Conservation (phyloP, 2,113 vertebrate genomes). For the Austrofundulus limnaeus region DNA sequence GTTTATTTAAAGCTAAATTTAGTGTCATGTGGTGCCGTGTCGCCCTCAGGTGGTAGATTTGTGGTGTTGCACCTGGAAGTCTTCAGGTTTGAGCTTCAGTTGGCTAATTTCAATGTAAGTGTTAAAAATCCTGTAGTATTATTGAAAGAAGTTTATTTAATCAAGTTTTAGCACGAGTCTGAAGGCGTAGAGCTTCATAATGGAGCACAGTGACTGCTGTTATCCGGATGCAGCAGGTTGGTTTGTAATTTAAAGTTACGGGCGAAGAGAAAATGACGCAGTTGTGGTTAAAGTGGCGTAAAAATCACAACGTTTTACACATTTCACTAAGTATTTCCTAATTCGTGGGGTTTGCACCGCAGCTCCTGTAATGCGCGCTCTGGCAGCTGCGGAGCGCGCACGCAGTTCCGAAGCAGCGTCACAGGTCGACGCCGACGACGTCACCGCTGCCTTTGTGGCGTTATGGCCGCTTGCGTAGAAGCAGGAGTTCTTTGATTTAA, state of each 20-base stretch:
- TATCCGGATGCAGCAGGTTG: slow-evolving; percentile 3
- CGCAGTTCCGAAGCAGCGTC: slow-evolving; percentile 24
- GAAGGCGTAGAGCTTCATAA: background rate
- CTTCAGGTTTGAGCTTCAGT: no score
- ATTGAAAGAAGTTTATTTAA: no score
- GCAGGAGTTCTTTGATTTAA: slow-evolving; percentile 24
- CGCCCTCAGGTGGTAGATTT: slow-evolving; percentile 43
- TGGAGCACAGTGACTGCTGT: slow-evolving; percentile 3
- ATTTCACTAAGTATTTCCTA: background rate
- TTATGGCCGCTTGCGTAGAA: slow-evolving; percentile 71
- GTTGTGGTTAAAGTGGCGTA: background rate
- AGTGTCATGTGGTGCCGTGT: slow-evolving; percentile 7
- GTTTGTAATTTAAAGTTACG: background rate
- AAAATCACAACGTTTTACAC: no score
- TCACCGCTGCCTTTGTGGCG: slow-evolving; percentile 64
- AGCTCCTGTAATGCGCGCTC: slow-evolving; percentile 14
- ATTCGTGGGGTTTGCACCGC: background rate
- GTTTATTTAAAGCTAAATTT: no score
- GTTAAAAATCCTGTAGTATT: no score
- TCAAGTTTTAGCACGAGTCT: no score
- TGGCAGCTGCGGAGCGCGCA: slow-evolving; percentile 34
- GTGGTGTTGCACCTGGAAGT: slow-evolving; percentile 17
- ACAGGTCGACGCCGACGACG: slow-evolving; percentile 12
- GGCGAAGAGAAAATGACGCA: background rate
- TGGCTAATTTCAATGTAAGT: background rate